Percentiles rank a stretch among this genome's conserved stretches.
phyloP scores from a whole-genome alignment of 2,113 vertebrate species.

The Misgurnus anguillicaudatus region DNA sequence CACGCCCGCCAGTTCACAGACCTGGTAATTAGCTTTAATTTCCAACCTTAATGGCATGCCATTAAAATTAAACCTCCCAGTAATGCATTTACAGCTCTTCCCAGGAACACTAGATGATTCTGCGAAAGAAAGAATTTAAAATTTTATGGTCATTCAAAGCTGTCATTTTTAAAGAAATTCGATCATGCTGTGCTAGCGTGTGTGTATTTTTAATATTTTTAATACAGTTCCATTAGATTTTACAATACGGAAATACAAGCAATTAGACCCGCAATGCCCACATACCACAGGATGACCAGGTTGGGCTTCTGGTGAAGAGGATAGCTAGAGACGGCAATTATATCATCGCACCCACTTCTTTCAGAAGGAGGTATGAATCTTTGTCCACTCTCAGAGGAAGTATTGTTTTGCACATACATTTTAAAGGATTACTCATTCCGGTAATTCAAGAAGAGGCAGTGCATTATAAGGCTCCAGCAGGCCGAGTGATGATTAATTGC shows the following conservation, averaged over 20 bases:
- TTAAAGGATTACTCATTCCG: constrained; percentile 51
- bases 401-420: constrained; percentile 51
- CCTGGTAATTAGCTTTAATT: constrained; percentile 57
- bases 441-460: constrained; percentile 52
- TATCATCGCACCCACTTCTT: constrained; percentile 47
- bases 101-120: constrained; percentile 47
- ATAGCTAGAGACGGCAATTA: constrained; percentile 52
- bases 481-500: constrained; percentile 47
- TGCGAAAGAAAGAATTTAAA: constrained; percentile 39
- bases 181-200: not conserved
- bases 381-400: constrained; percentile 44
- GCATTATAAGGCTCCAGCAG: constrained; percentile 38
- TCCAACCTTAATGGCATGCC: constrained; percentile 53
- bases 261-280: constrained; percentile 39
- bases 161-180: not conserved
- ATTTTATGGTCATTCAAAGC: constrained; percentile 47
- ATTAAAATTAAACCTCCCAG: constrained; percentile 58
- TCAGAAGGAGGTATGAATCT: constrained; percentile 48
- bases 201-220: constrained; percentile 19
- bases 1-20: constrained; percentile 34
- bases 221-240: constrained; percentile 32
- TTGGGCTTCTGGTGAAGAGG: constrained; percentile 33
- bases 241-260: constrained; percentile 37
- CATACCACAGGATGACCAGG: constrained; percentile 44
- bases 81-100: constrained; percentile 50